Conservation (phyloP, 1,140 invertebrate genomes). For the Papilio helenus region DNA sequence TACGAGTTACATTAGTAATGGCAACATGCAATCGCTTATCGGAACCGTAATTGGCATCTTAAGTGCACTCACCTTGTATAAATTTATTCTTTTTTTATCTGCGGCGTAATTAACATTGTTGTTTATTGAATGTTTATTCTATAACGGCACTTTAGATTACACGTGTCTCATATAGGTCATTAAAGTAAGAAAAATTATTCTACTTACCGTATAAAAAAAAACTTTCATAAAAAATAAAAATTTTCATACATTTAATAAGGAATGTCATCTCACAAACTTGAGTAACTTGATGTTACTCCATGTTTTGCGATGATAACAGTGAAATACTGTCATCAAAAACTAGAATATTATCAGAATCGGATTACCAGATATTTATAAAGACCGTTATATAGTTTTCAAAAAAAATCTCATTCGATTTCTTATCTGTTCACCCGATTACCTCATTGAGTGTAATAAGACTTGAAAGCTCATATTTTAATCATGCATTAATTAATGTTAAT, state of each 20-base stretch:
- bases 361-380: too few species aligned
- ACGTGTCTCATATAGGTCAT: neutral
- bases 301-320: too few species aligned
- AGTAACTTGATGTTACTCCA: too few species aligned
- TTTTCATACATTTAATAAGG: neutral
- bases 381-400: too few species aligned
- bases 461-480: too few species aligned
- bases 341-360: too few species aligned
- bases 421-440: too few species aligned
- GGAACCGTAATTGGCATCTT: conserved; percentile 2
- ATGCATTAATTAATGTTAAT: neutral
- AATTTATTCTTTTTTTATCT: conserved; percentile 24
- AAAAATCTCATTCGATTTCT: too few species aligned
- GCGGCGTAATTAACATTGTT: neutral
- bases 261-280: too few species aligned
- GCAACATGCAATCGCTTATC: conserved; percentile 19
- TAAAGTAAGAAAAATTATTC: neutral
- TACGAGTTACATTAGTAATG: conserved; percentile 29
- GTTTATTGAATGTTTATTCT: neutral
- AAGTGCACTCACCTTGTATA: conserved; percentile 19
- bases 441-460: too few species aligned
- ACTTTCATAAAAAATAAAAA: neutral
- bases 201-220: neutral
- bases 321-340: too few species aligned
- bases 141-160: neutral